These are phyloP conservation scores for Cossypha niveicapilla DNA, from an alignment of 2,797 vertebrate species.

Conservation along the genomic window DNA sequence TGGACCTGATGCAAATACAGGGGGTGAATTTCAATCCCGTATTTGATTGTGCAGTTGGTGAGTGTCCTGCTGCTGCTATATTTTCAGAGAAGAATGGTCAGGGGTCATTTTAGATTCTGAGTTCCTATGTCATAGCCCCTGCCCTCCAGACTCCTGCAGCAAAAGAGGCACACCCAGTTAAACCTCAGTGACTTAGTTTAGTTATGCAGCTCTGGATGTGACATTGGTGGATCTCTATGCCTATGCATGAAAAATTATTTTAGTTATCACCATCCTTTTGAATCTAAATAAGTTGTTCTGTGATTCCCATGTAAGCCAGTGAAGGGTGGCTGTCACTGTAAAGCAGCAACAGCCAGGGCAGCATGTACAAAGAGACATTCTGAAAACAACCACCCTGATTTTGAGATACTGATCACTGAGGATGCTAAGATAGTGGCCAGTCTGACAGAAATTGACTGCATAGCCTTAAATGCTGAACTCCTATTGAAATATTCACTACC, in stretches of 20 bases:
- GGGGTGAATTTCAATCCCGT: background rate
- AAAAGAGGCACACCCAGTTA: background rate
- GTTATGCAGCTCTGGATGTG: background rate
- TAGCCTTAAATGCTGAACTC: background rate
- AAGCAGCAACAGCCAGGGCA: background rate
- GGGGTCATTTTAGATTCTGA: background rate
- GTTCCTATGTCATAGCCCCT: background rate
- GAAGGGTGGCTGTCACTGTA: background rate
- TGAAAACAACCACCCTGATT: background rate
- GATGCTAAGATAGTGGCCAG: background rate
- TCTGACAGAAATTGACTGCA: background rate
- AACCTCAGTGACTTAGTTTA: background rate
- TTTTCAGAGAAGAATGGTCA: background rate
- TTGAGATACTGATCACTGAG: background rate
- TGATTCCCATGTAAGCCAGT: accelerated
- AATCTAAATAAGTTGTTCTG: background rate
- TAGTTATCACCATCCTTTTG: background rate
- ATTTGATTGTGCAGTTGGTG: background rate
- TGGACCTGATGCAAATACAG: background rate
- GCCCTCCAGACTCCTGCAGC: background rate
- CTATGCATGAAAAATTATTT: background rate
- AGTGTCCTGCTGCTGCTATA: background rate
- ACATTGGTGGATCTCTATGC: background rate
- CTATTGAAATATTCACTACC: background rate
- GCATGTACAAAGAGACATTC: accelerated